These are phyloP conservation scores for Varanus komodoensis DNA, from an alignment of 2,113 vertebrate species.

Conservation along the genomic window DNA sequence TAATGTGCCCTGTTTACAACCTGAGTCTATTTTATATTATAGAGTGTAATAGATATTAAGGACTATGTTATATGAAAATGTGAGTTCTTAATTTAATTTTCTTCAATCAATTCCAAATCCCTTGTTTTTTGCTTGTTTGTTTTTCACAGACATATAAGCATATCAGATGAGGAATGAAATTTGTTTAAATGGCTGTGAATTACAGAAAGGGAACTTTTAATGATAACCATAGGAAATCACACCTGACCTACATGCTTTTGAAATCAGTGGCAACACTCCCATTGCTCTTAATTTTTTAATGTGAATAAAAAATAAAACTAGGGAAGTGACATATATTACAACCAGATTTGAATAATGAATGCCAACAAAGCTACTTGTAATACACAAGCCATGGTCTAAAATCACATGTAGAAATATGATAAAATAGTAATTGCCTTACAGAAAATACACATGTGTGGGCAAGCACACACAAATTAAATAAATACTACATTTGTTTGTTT, in stretches of 20 bases:
- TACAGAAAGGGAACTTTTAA: background rate
- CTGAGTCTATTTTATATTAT: background rate
- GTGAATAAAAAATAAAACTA: slow-evolving; percentile 4
- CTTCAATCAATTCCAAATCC: background rate
- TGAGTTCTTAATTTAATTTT: background rate
- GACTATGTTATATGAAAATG: background rate
- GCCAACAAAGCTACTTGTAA: background rate
- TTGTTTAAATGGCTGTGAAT: background rate
- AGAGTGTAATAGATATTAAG: background rate
- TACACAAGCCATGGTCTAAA: background rate
- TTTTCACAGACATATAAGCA: background rate
- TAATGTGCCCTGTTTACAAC: background rate
- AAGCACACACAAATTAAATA: background rate
- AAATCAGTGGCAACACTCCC: background rate
- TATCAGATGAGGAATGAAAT: background rate
- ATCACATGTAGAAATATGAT: background rate
- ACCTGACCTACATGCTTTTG: background rate
- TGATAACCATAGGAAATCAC: background rate
- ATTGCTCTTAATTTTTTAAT: slow-evolving; percentile 17
- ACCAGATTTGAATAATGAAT: background rate
- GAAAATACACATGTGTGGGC: background rate
- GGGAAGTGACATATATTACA: slow-evolving; percentile 6
- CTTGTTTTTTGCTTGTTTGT: background rate
- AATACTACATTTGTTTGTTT: background rate
- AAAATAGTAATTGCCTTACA: slow-evolving; percentile 3